Percentiles rank a stretch among this genome's conserved stretches.
Evolutionary conservation across 2,888 invertebrate genomes (phyloP).

Genomic region (Drosophila monieri): DNA sequence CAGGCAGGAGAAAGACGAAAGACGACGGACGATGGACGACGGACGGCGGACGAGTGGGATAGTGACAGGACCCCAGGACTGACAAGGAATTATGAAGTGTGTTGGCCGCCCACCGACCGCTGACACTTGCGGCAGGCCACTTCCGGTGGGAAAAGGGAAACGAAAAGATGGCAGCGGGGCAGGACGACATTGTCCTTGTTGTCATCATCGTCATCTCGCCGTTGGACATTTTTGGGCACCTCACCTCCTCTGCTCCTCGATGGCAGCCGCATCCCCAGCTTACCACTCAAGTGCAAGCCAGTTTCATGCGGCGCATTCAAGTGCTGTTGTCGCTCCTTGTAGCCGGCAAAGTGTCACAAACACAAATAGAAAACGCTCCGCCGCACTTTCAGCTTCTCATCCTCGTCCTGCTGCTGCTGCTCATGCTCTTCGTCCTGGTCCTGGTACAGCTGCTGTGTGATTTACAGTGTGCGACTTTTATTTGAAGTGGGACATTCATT

Average conservation of each 20-base stretch:
- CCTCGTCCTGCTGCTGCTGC: not conserved
- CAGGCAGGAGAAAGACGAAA: not conserved
- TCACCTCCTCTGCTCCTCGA: conserved; percentile 8
- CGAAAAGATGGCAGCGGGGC: not conserved
- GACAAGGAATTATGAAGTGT: conserved; percentile 75
- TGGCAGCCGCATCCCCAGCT: conserved; percentile 39
- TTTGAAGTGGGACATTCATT: conserved; percentile 79
- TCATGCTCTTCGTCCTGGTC: not conserved
- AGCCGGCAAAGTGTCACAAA: conserved; percentile 71
- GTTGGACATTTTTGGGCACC: conserved; percentile 66
- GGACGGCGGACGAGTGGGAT: not conserved
- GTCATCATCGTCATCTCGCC: conserved; percentile 58
- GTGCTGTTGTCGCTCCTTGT: conserved; percentile 49
- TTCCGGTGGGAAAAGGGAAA: conserved; percentile 58
- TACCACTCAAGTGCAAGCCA: conserved; percentile 74
- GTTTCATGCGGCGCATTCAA: conserved; percentile 71
- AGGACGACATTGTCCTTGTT: conserved; percentile 35
- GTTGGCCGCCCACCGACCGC: conserved; percentile 60
- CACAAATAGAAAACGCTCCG: conserved; percentile 65
- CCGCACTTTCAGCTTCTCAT: conserved; percentile 23
- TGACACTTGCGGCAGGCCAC: conserved; percentile 74
- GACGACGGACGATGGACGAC: not conserved
- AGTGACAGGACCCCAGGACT: conserved; percentile 32
- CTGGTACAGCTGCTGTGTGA: conserved; percentile 60
- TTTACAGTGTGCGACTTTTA: conserved; percentile 78